These are phyloP conservation scores for Belonocnema kinseyi DNA, from an alignment of 1,140 invertebrate species.

Conservation along the genomic window DNA sequence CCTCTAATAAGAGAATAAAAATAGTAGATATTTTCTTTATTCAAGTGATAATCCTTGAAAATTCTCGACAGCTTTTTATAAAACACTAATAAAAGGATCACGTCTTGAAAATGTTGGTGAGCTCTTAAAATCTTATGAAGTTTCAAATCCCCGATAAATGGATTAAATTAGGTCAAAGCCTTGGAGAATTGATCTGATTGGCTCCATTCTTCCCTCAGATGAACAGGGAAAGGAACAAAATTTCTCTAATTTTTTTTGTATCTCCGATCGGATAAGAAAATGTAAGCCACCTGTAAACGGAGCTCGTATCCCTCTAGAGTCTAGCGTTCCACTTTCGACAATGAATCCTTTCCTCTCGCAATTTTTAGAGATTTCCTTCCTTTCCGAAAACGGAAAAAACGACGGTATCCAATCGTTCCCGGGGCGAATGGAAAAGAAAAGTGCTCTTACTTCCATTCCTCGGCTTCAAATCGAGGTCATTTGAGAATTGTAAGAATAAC, in stretches of 20 bases:
- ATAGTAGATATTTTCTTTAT: too few species aligned
- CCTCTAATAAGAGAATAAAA: too few species aligned
- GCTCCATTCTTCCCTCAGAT: neutral
- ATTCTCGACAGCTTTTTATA: too few species aligned
- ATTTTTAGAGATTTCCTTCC: constrained; percentile 26
- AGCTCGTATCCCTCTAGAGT: too few species aligned
- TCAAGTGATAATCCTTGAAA: too few species aligned
- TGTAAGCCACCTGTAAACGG: constrained; percentile 1
- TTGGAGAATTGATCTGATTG: too few species aligned
- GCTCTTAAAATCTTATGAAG: too few species aligned
- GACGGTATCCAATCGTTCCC: constrained; percentile 13
- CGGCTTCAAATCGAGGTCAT: constrained; percentile 10
- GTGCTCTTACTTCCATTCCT: constrained; percentile 1
- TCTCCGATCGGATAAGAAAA: constrained; percentile 7
- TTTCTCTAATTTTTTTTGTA: neutral
- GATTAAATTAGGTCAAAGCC: too few species aligned
- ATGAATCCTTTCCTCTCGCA: constrained; percentile 25
- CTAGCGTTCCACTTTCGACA: constrained; percentile 11
- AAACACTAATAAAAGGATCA: too few species aligned
- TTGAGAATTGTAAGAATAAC: constrained; percentile 11
- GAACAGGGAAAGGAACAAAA: neutral
- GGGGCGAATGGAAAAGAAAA: constrained; percentile 14
- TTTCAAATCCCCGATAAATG: neutral
- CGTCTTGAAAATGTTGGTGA: too few species aligned
- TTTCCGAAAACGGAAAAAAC: constrained; percentile 17